phyloP scores from a whole-genome alignment of 1,140 invertebrate genomes.

The Drosophila prosaltans region DNA sequence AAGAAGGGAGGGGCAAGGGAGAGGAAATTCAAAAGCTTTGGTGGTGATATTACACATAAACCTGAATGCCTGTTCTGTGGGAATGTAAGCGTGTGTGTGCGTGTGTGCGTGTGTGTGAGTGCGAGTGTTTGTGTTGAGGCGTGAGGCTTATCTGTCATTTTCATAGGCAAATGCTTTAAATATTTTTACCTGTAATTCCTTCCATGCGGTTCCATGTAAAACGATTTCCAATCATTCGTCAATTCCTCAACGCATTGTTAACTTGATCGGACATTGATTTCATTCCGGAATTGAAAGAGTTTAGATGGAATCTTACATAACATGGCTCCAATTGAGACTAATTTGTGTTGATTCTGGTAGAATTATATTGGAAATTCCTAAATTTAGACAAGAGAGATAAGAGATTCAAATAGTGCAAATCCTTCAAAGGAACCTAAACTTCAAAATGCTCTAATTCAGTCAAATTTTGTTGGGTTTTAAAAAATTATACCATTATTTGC shows the following conservation, averaged over 20 bases:
- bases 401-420: too few relatives aligned
- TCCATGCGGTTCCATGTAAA: conserved; percentile 15
- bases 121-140: too few relatives aligned
- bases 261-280: background rate
- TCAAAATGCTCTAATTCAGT: too few relatives aligned
- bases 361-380: too few relatives aligned
- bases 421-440: too few relatives aligned
- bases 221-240: conserved; percentile 38
- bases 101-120: background rate
- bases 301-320: too few relatives aligned
- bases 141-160: conserved; percentile 35
- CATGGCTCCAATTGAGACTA: too few relatives aligned
- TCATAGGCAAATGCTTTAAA: conserved; percentile 41
- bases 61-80: too few relatives aligned
- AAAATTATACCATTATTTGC: too few relatives aligned
- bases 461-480: too few relatives aligned
- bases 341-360: too few relatives aligned
- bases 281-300: background rate
- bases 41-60: background rate
- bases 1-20: background rate
- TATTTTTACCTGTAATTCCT: conserved; percentile 6
- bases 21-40: background rate
- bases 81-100: background rate
- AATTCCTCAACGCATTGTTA: background rate
- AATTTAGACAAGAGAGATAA: too few relatives aligned